phyloP scores from a whole-genome alignment of 2,888 invertebrate species.

The Molorchus minor region DNA sequence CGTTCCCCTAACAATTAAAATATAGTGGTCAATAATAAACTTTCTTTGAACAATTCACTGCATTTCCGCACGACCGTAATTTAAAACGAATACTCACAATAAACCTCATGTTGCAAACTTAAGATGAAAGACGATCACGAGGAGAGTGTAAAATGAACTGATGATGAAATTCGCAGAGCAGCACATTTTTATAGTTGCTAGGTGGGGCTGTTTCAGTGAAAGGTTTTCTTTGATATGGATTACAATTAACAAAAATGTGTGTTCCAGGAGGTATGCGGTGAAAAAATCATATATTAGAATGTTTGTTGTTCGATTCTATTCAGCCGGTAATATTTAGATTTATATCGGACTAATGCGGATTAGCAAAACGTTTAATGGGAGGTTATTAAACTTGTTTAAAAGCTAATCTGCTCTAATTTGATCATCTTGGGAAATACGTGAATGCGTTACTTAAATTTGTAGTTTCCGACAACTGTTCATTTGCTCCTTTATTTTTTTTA shows the following conservation, averaged over 20 bases:
- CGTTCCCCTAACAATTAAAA: background rate
- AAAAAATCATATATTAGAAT: slow-evolving; percentile 18
- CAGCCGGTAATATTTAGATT: background rate
- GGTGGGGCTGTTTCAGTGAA: slow-evolving; percentile 53
- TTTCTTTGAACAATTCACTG: slow-evolving; percentile 8
- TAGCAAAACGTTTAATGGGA: too few relatives aligned
- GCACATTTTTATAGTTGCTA: slow-evolving; percentile 51
- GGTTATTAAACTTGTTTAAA: slow-evolving; percentile 15
- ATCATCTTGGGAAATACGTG: too few relatives aligned
- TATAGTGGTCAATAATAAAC: too few relatives aligned
- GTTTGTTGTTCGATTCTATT: slow-evolving; percentile 2
- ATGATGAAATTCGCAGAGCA: slow-evolving; percentile 44
- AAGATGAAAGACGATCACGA: slow-evolving; percentile 40
- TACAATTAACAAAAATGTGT: slow-evolving; percentile 23
- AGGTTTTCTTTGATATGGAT: slow-evolving; percentile 40
- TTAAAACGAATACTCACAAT: slow-evolving; percentile 46
- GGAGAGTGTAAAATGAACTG: slow-evolving; percentile 52
- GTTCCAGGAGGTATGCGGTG: slow-evolving; percentile 6
- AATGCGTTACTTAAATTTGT: too few relatives aligned
- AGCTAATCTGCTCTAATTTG: too few relatives aligned
- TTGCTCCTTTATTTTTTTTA: too few relatives aligned
- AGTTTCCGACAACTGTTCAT: too few relatives aligned
- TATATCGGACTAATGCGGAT: too few relatives aligned
- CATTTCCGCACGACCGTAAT: slow-evolving; percentile 3
- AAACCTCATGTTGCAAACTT: slow-evolving; percentile 48